phyloP scores from a whole-genome alignment of 2,888 invertebrate genomes.

The Melikaiella ostensackeni region DNA sequence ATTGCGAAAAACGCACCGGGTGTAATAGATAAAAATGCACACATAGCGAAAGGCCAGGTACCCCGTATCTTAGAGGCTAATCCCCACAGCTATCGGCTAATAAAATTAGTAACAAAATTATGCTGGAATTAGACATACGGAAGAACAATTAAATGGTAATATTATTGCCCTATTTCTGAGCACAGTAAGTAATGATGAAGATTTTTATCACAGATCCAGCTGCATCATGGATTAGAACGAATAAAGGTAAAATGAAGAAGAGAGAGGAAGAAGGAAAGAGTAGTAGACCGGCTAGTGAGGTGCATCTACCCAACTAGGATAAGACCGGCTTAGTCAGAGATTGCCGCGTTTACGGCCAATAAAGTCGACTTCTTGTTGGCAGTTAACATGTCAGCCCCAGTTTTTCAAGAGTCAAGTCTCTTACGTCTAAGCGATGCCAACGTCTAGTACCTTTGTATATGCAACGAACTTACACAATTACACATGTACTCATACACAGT shows the following conservation, averaged over 20 bases:
- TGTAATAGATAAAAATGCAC: neutral
- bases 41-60: neutral
- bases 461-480: slow-evolving; percentile 33
- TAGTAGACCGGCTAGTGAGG: slow-evolving; percentile 38
- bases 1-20: neutral
- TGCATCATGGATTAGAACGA: slow-evolving; percentile 21
- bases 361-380: slow-evolving; percentile 74
- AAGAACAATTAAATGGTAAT: slow-evolving; percentile 32
- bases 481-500: slow-evolving; percentile 19
- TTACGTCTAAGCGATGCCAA: slow-evolving; percentile 52
- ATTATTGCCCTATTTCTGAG: slow-evolving; percentile 19
- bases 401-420: slow-evolving; percentile 67
- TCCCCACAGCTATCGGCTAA: neutral
- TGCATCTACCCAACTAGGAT: slow-evolving; percentile 58
- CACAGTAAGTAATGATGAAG: neutral
- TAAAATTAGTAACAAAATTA: neutral
- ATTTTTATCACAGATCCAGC: neutral
- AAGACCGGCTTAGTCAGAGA: slow-evolving; percentile 69
- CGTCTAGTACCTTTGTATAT: slow-evolving; percentile 39
- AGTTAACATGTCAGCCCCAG: slow-evolving; percentile 74
- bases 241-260: slow-evolving; percentile 40
- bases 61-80: neutral
- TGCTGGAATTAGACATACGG: neutral
- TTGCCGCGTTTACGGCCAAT: slow-evolving; percentile 74
- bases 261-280: slow-evolving; percentile 42